Percentiles rank a stretch among this genome's conserved stretches.
These are phyloP conservation scores for Sympetrum striolatum DNA, from an alignment of 2,888 invertebrate genomes.

Conservation along the genomic window DNA sequence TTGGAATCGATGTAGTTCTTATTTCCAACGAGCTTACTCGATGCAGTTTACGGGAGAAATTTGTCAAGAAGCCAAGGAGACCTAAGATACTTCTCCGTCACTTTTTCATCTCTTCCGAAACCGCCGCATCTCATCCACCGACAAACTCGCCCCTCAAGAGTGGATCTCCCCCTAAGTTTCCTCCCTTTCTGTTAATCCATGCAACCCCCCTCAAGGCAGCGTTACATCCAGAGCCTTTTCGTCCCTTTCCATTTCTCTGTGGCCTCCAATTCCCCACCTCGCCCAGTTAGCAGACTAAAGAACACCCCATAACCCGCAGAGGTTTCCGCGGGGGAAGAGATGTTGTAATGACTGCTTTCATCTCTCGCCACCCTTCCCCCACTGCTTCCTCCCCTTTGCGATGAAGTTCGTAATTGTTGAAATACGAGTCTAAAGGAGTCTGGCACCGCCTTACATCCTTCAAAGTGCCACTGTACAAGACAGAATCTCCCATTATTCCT, in stretches of 20 bases:
- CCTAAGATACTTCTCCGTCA: not conserved
- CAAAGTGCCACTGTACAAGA: not conserved
- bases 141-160: not conserved
- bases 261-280: not conserved
- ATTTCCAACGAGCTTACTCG: too few species aligned
- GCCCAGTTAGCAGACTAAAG: not conserved
- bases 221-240: not conserved
- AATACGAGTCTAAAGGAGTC: conserved; percentile 11
- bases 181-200: not conserved
- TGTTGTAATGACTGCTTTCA: not conserved
- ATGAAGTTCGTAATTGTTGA: conserved; percentile 32
- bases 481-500: not conserved
- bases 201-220: not conserved
- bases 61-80: not conserved
- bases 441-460: conserved; percentile 7
- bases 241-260: not conserved
- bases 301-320: not conserved
- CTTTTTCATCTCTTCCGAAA: not conserved
- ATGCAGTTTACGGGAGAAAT: too few species aligned
- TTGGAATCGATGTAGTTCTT: too few species aligned
- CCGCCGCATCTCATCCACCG: not conserved
- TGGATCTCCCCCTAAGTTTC: not conserved
- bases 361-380: not conserved
- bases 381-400: not conserved
- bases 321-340: not conserved